Base-by-base conservation (phyloP, 2,888 invertebrate genomes). In the Pharmacophagus antenor region DNA sequence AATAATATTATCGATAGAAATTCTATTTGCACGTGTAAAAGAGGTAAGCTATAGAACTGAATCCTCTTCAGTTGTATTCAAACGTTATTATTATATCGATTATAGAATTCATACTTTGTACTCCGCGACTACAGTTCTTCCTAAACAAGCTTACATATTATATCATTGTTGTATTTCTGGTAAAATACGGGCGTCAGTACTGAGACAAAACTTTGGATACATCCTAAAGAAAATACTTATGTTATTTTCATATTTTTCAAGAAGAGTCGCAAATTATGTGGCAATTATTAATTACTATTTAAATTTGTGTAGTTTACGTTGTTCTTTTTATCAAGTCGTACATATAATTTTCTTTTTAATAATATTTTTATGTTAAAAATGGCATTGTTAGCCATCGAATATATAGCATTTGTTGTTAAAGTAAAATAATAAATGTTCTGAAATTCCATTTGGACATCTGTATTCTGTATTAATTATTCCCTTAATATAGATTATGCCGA, bases 1-100 rank as follows among this genome's bases (percentile, higher is more conserved):
- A 89, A 89, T 89, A 88, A 88, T 89, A 86, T 80, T 82, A 53
- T 25, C 47, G 23, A 42, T 52, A 53, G 31, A 31, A 41, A 10
- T 22, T 51, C 52, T 61, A 61, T 53, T 57, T 54, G 61, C 57
- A 57, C 61, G 6, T 44, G 18, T 44, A 27, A 46, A 54, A 62
- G 58, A 58, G 56, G 58, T 64, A 67, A 61, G 42, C 55, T 58
- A 58, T 61, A 64, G 66, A 69, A 72, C 69, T 74, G 72, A 72
- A 73, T 70, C 70, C 67, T 77, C 72, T 77, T 75, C 65, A 51
- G 21, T 31, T 47, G 50, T 58, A 50, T 49, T 47, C 56, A 42
- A 47, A 62, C 25, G 25, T 61, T 63, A 58, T 60, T 37, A 18
- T 27, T 31, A 22, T 3, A 37, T 37, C 37, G 8, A 21, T 4